These are phyloP conservation scores for Tryphoninae sp. DNA, from an alignment of 2,888 invertebrate genomes.

Conservation along the genomic window DNA sequence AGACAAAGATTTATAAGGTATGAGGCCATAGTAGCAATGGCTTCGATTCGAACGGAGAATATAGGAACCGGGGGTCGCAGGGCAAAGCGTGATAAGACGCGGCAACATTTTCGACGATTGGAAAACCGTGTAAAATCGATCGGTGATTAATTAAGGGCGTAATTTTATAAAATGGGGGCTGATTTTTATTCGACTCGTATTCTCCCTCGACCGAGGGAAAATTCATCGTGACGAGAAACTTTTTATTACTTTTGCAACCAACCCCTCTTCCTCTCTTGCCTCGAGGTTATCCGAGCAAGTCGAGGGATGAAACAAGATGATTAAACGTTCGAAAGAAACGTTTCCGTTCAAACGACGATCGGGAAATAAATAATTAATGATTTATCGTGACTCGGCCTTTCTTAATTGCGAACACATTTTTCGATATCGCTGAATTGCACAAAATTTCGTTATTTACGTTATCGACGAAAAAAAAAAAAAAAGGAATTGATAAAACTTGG, in stretches of 20 bases:
- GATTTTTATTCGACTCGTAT: slow-evolving; percentile 18
- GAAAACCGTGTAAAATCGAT: slow-evolving; percentile 7
- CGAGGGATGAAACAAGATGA: slow-evolving; percentile 25
- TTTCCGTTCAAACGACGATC: slow-evolving; percentile 24
- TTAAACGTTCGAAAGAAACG: slow-evolving; percentile 41
- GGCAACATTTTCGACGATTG: neutral
- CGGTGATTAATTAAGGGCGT: slow-evolving; percentile 18
- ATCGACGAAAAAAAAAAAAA: neutral
- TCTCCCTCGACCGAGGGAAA: neutral
- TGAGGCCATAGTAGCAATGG: neutral
- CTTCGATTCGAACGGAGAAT: neutral
- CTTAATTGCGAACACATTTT: neutral
- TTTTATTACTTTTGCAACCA: slow-evolving; percentile 10
- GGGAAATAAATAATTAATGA: slow-evolving; percentile 50
- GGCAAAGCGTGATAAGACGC: neutral
- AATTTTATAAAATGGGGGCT: slow-evolving; percentile 2
- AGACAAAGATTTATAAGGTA: slow-evolving; percentile 47
- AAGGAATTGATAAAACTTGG: neutral
- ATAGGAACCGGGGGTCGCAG: neutral
- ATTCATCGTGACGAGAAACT: slow-evolving; percentile 48
- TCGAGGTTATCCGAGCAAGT: neutral
- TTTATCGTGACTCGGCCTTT: slow-evolving; percentile 35
- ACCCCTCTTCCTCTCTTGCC: neutral
- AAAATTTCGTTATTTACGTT: neutral
- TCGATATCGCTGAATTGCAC: neutral